phyloP scores from a whole-genome alignment of 1,140 invertebrate species.

The Lordiphosa collinella region DNA sequence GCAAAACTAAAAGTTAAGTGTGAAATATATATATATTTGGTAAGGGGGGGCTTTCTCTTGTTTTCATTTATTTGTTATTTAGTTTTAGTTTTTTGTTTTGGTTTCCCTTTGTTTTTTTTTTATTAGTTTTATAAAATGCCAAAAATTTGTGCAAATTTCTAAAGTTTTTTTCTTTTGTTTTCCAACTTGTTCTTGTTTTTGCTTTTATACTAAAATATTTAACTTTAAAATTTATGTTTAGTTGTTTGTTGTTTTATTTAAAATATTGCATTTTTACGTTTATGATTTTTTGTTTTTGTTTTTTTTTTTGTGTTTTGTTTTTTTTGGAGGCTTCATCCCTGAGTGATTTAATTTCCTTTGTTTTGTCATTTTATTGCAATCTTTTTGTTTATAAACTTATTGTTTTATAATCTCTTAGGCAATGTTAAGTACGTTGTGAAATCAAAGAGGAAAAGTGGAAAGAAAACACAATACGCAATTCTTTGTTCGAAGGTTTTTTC shows the following conservation, averaged over 20 bases:
- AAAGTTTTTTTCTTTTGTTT: slow-evolving; percentile 41
- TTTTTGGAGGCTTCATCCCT: slow-evolving; percentile 77
- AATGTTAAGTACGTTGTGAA: slow-evolving; percentile 54
- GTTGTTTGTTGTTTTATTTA: slow-evolving; percentile 52
- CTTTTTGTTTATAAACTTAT: slow-evolving; percentile 74
- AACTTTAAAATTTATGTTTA: slow-evolving; percentile 65
- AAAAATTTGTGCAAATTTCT: slow-evolving; percentile 78
- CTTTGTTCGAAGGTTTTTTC: slow-evolving; percentile 34
- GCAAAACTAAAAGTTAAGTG: slow-evolving; percentile 2
- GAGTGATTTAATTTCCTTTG: slow-evolving; percentile 78
- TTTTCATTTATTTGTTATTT: slow-evolving; percentile 17
- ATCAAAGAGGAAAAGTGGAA: slow-evolving; percentile 38
- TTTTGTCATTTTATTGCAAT: slow-evolving; percentile 73
- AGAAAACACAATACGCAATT: slow-evolving; percentile 27
- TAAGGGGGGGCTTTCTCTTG: background rate
- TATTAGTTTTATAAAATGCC: slow-evolving; percentile 67
- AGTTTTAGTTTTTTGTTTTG: slow-evolving; percentile 38
- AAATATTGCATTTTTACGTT: slow-evolving; percentile 75
- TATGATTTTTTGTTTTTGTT: slow-evolving; percentile 26
- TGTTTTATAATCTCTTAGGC: slow-evolving; percentile 69
- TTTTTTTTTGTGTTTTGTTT: slow-evolving; percentile 40
- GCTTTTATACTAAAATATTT: slow-evolving; percentile 68
- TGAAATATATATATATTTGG: slow-evolving; percentile 16
- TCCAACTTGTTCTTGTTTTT: slow-evolving; percentile 23
- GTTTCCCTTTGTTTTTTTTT: slow-evolving; percentile 28